phyloP scores from a whole-genome alignment of 2,888 invertebrate species.

The Brachypterus glaber region DNA sequence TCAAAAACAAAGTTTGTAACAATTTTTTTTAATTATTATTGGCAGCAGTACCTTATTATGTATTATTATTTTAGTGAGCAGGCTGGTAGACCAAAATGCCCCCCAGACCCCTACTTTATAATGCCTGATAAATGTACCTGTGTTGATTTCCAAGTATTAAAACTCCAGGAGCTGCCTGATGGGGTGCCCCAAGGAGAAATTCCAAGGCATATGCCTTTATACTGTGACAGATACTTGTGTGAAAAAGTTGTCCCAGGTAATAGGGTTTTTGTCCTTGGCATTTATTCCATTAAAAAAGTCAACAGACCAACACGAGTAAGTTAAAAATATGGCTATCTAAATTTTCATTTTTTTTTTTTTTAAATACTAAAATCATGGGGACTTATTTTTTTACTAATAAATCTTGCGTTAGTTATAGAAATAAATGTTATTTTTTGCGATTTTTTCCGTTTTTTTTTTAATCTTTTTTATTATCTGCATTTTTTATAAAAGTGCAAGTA shows the following conservation, averaged over 20 bases:
- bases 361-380: no score
- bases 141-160: constrained; percentile 96
- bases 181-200: constrained; percentile 94
- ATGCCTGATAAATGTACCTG: constrained; percentile 96
- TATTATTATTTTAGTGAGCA: constrained; percentile 60
- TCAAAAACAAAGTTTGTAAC: neutral
- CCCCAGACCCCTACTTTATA: constrained; percentile 95
- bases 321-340: no score
- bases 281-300: constrained; percentile 91
- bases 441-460: no score
- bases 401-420: neutral
- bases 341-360: no score
- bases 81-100: constrained; percentile 86
- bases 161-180: constrained; percentile 93
- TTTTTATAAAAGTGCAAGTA: no score
- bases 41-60: constrained; percentile 9
- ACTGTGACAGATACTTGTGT: constrained; percentile 87
- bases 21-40: constrained; percentile 3
- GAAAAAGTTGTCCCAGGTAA: constrained; percentile 96
- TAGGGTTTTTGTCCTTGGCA: constrained; percentile 83
- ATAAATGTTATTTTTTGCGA: no score
- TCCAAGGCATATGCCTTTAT: constrained; percentile 91
- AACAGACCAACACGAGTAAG: constrained; percentile 51
- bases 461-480: no score
- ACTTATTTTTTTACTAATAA: neutral